Base-by-base conservation (phyloP, 1,140 invertebrate genomes). In the Copidosoma floridanum region DNA sequence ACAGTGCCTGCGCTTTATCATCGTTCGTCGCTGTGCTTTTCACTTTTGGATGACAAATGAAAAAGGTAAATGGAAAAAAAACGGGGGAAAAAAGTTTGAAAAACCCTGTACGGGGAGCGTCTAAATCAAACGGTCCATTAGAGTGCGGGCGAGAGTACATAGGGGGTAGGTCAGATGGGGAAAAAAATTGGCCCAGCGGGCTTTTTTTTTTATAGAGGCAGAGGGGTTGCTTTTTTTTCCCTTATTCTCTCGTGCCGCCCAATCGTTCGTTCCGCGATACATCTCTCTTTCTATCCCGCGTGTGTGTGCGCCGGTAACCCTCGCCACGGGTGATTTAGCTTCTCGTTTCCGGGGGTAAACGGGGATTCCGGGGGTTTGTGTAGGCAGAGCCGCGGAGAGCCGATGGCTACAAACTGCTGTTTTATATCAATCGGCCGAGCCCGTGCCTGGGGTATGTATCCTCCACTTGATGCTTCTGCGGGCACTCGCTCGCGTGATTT, bases 221-320 rank as follows among this genome's bases (percentile, higher is more conserved):
- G 12, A 60, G 58, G 70, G 74, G 56, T 62, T 53, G 70, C 75
- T 71, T 75, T 75, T 75, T 75, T 77, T 76, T 71, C 70, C n/a
- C n/a, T n/a, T n/a, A n/a, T n/a, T n/a, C n/a, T n/a, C n/a, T n/a
- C n/a, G n/a, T n/a, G n/a, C n/a, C 68, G 67, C 64, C 71, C 73
- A 77, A 76, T 77, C 75, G 74, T 76, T 76, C 63, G n/a, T n/a
- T n/a, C n/a, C n/a, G 68, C 70, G 68, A 77, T 77, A 73, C 64
- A 77, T 71, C 66, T 77, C 72, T 77, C 40, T 23, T 21, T 62
- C 47, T 18, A n/a, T n/a, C n/a, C n/a, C n/a, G n/a, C n/a, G n/a
- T n/a, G n/a, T n/a, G n/a, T n/a, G 32, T 24, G 53, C 57, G 60
- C 57, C 57, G 65, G 61, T 69, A 69, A 71, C 73, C 67, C 71